Base-by-base conservation (phyloP, 2,888 invertebrate genomes). In the Halictus quadricinctus region DNA sequence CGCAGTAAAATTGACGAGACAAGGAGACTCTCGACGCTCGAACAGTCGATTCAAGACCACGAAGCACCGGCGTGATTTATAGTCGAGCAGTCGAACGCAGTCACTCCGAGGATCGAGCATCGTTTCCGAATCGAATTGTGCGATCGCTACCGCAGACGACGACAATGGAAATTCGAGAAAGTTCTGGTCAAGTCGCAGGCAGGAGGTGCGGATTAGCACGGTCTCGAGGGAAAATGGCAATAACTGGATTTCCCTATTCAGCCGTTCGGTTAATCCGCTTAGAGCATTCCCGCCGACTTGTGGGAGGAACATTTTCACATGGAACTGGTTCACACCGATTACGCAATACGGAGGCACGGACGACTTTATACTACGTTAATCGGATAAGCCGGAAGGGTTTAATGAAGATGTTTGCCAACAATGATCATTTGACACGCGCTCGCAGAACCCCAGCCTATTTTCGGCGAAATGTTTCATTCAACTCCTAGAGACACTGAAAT, bases 231-330 rank as follows among this genome's bases (percentile, higher is more conserved):
- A 72, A 87, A 80, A 76, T 84, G 54, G 74, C 69, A 87, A 69
- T 84, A 85, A 84, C 79, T 77, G 82, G 87, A 88, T 88, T 88
- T 88, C 74, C 85, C 87, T 85, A 79, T 82, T 82, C 72, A 82
- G 79, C 64, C 83, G n/a, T 2, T 13, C 74, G 70, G 18, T 18
- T 83, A 76, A 87, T 83, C 85, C 78, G 83, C 29, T 83, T 87
- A 83, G 72, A 1, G 36, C 46, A 70, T 46, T 73, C 81, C 72
- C 50, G n/a, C 10, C 25, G 48, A 60, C 66, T 80, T 80, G 58
- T 76, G 36, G 13, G 3, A 69, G 21, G 21, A 1, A 21, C 54
- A 76, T 84, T 86, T 82, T 50, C 74, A 84, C 80, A 74, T 72
- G 36, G 4, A 80, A 87, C 50, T 73, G 43, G 74, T 84, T 81